Base-by-base conservation (phyloP, 2,888 invertebrate genomes). In the Lasioglossum pauxillum region DNA sequence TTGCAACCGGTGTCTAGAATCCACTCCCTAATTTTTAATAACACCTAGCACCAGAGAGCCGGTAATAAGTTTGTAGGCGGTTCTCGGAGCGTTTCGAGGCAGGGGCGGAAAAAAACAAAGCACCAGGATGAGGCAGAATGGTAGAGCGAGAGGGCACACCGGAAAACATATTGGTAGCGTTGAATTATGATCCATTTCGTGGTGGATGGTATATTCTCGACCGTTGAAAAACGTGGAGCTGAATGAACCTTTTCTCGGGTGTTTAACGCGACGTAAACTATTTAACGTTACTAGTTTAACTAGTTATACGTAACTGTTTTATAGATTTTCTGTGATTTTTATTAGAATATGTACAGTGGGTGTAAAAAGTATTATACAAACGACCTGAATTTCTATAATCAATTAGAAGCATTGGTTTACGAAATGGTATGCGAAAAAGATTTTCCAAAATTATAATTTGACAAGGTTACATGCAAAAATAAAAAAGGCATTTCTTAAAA, bases 1-100 rank as follows among this genome's bases (percentile, higher is more conserved):
- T 93, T 92, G 94, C 93, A 93, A 74, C 77, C 87, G 79, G 72
- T 85, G 88, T 84, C 86, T 79, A 86, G 83, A 88, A 85, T 89
- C 88, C 87, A 74, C 83, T 85, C 86, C 89, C 85, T 91, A 90
- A 91, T 91, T 91, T 91, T 91, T 91, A 91, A 91, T 91, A 91
- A 91, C 90, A 88, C 83, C 91, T 82, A 88, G 86, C 83, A 78
- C 73, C 57, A 71, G 23, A 76, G 69, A 80, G 69, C 72, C 81
- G 77, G 80, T 80, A 84, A 82, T 88, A 80, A 87, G 80, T 91
- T 90, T 89, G 88, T 87, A 77, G 89, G 89, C 90, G 89, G 78
- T 83, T 46, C 88, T 57, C 57, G 46, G 44, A 75, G 60, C 78
- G 64, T 79, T 81, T 14, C 77, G 69, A n/a, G 46, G 77, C 67